Percentiles rank a stretch among this genome's conserved stretches.
These are phyloP conservation scores for Nematolebias whitei DNA, from an alignment of 2,113 vertebrate genomes.

Conservation along the genomic window DNA sequence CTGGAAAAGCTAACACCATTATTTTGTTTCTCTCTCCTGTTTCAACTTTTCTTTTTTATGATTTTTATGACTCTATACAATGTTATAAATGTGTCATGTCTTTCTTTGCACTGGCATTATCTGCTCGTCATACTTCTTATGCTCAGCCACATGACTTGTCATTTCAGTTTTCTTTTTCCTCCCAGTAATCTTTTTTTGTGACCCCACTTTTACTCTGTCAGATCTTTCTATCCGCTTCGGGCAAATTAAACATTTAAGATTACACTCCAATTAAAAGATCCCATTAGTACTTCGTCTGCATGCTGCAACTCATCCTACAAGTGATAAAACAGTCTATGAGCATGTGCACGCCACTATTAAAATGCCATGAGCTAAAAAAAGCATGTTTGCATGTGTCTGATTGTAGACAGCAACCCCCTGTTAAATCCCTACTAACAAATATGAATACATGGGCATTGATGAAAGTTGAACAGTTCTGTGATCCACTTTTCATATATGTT, in stretches of 20 bases:
- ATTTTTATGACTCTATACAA: conserved; percentile 22
- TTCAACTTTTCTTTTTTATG: conserved; percentile 3
- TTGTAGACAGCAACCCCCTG: conserved; percentile 63
- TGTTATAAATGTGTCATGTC: conserved; percentile 14
- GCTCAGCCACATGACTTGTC: conserved; percentile 32
- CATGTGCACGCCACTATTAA: conserved; percentile 26
- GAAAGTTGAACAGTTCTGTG: conserved; percentile 75
- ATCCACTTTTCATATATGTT: conserved; percentile 72
- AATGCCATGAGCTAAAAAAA: conserved; percentile 35
- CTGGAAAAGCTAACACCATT: conserved; percentile 10
- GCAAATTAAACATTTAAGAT: conserved; percentile 79
- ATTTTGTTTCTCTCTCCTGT: neutral
- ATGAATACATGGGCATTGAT: conserved; percentile 80
- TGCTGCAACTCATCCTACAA: conserved; percentile 36
- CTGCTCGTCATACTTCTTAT: conserved; percentile 34
- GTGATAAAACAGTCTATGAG: conserved; percentile 26
- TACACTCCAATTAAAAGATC: conserved; percentile 78
- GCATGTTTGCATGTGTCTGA: conserved; percentile 63
- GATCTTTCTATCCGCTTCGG: conserved; percentile 69
- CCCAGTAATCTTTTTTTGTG: conserved; percentile 55
- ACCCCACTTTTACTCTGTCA: conserved; percentile 53
- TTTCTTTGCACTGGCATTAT: conserved; percentile 15
- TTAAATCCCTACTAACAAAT: conserved; percentile 79
- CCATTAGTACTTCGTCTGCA: conserved; percentile 41
- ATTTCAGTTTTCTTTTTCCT: conserved; percentile 16